Base-by-base conservation (phyloP, 2,888 invertebrate genomes). In the Nebria salina region DNA sequence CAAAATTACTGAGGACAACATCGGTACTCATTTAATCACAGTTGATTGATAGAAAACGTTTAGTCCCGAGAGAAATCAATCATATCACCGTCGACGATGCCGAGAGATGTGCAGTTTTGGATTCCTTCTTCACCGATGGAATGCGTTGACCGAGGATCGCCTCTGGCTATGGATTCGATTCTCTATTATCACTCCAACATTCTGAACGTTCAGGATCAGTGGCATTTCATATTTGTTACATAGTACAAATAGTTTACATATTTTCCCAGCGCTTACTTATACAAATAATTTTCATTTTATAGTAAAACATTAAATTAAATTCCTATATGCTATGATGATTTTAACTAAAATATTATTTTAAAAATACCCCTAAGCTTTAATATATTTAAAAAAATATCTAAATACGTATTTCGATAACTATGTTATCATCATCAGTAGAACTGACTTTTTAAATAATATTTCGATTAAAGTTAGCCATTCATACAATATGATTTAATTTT, bases 31-130 rank as follows among this genome's bases (percentile, higher is more conserved):
- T 80, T 80, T 80, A 80, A 80, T 75, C 80, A 80, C 75, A 75
- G 70, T 80, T 80, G 80, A 80, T 80, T 80, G 80, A 80, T 80
- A 75, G 80, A 74, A 80, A 75, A 70, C 75, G 74, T 66, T 79
- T 74, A 75, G 72, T 75, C 75, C 72, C 75, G 65, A 65, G 70
- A 25, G 80, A 75, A 80, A 80, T 80, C 80, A 80, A 80, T 80
- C 80, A 80, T 80, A 75, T 77, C 54, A 34, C 11, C 54, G 65
- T 41, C 64, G 75, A 54, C 64, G 68, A 54, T 54, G 54, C 4
- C 54, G 54, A 3, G 8, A 54, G 54, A 70, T 25, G 70, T 6
- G 25, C 25, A 70, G 25, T 25, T 70, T 70, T 70, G 6, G 70
- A 70, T 70, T 70, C 70, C 20, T 70, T 25, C 25, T 13, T 70